A percentile compares a stretch with the other conserved stretches of the same genome.
Evolutionary conservation across 2,113 vertebrate species (phyloP).

Genomic region (Asarcornis scutulata): DNA sequence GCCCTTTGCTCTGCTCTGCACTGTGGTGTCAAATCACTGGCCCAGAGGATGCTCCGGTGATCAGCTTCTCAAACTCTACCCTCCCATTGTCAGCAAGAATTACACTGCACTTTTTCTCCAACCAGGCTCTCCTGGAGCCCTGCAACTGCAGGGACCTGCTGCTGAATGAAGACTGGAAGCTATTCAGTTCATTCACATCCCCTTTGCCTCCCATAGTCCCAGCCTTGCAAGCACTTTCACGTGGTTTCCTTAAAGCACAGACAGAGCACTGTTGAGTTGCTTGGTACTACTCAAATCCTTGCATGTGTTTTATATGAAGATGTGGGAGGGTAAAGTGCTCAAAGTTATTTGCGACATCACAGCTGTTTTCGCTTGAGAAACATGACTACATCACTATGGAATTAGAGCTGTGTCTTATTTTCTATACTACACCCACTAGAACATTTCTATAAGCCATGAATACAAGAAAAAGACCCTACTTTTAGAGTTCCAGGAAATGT

Average conservation of each 20-base stretch:
- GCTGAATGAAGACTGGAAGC: not conserved
- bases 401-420: not conserved
- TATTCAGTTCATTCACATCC: not conserved
- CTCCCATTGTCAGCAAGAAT: not conserved
- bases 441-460: not conserved
- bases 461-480: not conserved
- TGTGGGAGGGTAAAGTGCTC: not conserved
- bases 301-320: not conserved
- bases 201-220: not conserved
- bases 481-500: not conserved
- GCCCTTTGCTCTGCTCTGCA: not conserved
- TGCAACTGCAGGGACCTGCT: not conserved
- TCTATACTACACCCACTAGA: not conserved
- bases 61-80: not conserved
- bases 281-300: not conserved
- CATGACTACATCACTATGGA: accelerated
- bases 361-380: not conserved
- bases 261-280: not conserved
- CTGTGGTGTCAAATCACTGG: not conserved
- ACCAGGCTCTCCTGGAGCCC: not conserved
- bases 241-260: not conserved
- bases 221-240: not conserved
- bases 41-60: not conserved
- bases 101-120: not conserved
- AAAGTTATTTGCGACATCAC: not conserved